A percentile compares a stretch with the other conserved stretches of the same genome.
Evolutionary conservation across 2,888 invertebrate genomes (phyloP).

Genomic region (Theretra japonica): DNA sequence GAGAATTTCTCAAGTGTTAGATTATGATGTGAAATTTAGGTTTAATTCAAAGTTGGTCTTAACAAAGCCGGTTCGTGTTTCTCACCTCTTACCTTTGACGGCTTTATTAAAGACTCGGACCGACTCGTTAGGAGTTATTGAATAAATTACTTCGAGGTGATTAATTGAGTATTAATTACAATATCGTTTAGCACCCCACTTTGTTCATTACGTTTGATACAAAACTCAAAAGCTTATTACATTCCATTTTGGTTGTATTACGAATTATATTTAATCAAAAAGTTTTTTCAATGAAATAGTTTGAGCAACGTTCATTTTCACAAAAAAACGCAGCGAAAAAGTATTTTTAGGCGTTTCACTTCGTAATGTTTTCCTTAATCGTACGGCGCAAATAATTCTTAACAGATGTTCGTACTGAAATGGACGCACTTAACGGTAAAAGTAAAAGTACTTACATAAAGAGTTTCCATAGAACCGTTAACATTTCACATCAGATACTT

Average conservation of each 20-base stretch:
- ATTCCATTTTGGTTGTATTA: neutral
- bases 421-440: neutral
- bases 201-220: slow-evolving; percentile 57
- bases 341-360: neutral
- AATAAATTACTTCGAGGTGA: slow-evolving; percentile 76
- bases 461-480: slow-evolving; percentile 3
- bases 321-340: neutral
- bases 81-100: slow-evolving; percentile 46
- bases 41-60: slow-evolving; percentile 1
- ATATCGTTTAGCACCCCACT: slow-evolving; percentile 74
- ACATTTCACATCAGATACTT: neutral
- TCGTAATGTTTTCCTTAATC: neutral
- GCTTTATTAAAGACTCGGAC: slow-evolving; percentile 59
- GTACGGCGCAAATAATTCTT: neutral
- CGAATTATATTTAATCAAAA: neutral
- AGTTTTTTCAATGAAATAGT: neutral
- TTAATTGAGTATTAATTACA: slow-evolving; percentile 82
- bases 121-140: slow-evolving; percentile 74
- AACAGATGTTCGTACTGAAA: neutral
- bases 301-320: neutral
- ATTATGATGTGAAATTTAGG: slow-evolving; percentile 14
- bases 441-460: neutral
- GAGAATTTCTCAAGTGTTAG: no score
- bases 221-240: slow-evolving; percentile 36
- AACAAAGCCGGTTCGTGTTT: slow-evolving; percentile 33